These are phyloP conservation scores for Ichneumoninae sp. DNA, from an alignment of 2,888 invertebrate genomes.

Conservation along the genomic window DNA sequence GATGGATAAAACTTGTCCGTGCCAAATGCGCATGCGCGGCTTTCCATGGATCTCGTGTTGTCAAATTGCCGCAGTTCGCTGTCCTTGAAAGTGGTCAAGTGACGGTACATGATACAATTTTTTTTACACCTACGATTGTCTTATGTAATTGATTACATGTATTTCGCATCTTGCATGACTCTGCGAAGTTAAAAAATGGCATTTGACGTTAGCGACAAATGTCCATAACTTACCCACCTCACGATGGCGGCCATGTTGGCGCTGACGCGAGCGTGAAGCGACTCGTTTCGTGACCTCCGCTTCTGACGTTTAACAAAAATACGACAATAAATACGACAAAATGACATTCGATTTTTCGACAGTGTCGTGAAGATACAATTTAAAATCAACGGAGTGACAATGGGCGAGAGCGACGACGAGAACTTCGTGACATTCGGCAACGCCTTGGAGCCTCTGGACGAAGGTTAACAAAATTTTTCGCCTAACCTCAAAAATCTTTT, in stretches of 20 bases:
- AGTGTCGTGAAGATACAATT: background rate
- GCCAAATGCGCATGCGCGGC: background rate
- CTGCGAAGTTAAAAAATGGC: no score
- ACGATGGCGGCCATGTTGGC: background rate
- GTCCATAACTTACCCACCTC: no score
- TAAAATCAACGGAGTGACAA: constrained; percentile 59
- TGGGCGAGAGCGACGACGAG: constrained; percentile 86
- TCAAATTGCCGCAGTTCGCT: background rate
- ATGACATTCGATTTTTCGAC: background rate
- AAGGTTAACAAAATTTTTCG: constrained; percentile 87
- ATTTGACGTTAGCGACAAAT: background rate
- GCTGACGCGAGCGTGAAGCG: background rate
- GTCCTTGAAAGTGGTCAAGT: background rate
- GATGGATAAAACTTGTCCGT: constrained; percentile 20
- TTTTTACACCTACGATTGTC: background rate
- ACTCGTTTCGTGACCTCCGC: background rate
- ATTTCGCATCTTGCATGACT: background rate
- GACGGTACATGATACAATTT: background rate
- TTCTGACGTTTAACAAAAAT: background rate
- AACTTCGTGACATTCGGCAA: constrained; percentile 91
- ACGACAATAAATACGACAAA: background rate
- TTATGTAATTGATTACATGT: background rate
- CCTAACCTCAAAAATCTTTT: background rate
- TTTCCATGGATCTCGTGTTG: background rate
- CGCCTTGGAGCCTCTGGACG: constrained; percentile 92